These are phyloP conservation scores for Solea solea DNA, from an alignment of 2,113 vertebrate species.

Conservation along the genomic window DNA sequence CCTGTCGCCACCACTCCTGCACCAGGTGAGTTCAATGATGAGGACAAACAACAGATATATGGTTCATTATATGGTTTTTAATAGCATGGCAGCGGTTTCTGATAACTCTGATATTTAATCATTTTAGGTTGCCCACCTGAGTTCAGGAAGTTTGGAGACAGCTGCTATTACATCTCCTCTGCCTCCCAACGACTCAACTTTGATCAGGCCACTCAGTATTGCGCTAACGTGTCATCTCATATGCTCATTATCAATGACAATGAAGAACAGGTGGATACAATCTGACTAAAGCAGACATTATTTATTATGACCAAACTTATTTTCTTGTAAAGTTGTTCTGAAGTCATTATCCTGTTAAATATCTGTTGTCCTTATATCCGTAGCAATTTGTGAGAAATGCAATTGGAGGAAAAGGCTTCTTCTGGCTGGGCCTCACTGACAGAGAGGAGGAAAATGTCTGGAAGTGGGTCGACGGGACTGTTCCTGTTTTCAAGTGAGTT, in stretches of 20 bases:
- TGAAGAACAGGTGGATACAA: conserved; percentile 90
- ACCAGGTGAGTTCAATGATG: conserved; percentile 60
- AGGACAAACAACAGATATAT: background rate
- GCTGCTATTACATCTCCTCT: conserved; percentile 92
- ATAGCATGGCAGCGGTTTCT: background rate
- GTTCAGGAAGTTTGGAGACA: conserved; percentile 89
- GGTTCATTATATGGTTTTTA: background rate
- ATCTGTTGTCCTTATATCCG: conserved; percentile 42
- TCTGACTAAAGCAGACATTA: background rate
- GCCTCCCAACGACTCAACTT: conserved; percentile 84
- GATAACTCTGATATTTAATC: conserved; percentile 4
- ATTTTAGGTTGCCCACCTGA: conserved; percentile 86
- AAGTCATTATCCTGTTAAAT: conserved; percentile 8
- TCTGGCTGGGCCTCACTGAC: conserved; percentile 96
- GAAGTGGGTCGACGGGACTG: conserved; percentile 92
- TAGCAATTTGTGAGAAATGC: conserved; percentile 91
- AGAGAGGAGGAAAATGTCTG: conserved; percentile 87
- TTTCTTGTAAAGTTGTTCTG: too few species aligned
- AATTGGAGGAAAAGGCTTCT: conserved; percentile 85
- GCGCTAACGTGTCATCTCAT: conserved; percentile 84
- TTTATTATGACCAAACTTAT: background rate
- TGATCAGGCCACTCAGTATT: conserved; percentile 86
- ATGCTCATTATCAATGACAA: conserved; percentile 90
- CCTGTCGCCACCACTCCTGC: conserved; percentile 27
- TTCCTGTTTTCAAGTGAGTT: conserved; percentile 88